These are phyloP conservation scores for Dicyema japonicum DNA, from an alignment of 1,140 invertebrate species.

Conservation along the genomic window DNA sequence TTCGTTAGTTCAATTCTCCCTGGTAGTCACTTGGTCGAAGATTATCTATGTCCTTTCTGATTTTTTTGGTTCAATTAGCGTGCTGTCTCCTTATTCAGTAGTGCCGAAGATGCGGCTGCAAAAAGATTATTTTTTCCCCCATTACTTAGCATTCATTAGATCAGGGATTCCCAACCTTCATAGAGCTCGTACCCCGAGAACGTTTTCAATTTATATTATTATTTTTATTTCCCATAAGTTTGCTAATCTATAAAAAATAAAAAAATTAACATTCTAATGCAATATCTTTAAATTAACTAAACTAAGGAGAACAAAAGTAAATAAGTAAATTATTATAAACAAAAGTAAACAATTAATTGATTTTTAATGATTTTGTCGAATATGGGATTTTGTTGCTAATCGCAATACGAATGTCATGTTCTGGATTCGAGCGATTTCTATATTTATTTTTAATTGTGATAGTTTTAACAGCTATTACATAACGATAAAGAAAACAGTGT, in stretches of 20 bases:
- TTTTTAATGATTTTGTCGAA: not conserved
- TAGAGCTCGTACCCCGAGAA: not conserved
- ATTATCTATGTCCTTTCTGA: too few relatives aligned
- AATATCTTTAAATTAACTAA: not conserved
- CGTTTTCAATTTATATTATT: too few relatives aligned
- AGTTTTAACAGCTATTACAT: slow-evolving; percentile 6
- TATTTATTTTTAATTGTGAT: slow-evolving; percentile 6
- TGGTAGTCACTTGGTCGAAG: too few relatives aligned
- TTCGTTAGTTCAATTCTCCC: too few relatives aligned
- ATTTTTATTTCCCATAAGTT: not conserved
- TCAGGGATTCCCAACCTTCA: slow-evolving; percentile 1
- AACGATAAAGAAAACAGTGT: slow-evolving; percentile 8
- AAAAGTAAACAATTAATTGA: slow-evolving; percentile 1
- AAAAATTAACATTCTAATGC: not conserved
- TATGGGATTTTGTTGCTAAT: slow-evolving; percentile 3
- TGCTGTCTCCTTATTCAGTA: too few relatives aligned
- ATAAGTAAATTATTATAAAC: too few relatives aligned
- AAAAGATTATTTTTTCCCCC: too few relatives aligned
- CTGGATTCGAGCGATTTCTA: slow-evolving; percentile 4
- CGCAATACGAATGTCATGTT: slow-evolving; percentile 4
- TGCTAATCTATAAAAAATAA: not conserved
- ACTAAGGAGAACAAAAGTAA: not conserved
- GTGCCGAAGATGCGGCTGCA: too few relatives aligned
- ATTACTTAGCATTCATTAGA: too few relatives aligned
- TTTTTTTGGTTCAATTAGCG: too few relatives aligned